Percentiles rank a stretch among this genome's conserved stretches.
phyloP scores from a whole-genome alignment of 1,140 invertebrate species.

The Drosophila pruinosa region DNA sequence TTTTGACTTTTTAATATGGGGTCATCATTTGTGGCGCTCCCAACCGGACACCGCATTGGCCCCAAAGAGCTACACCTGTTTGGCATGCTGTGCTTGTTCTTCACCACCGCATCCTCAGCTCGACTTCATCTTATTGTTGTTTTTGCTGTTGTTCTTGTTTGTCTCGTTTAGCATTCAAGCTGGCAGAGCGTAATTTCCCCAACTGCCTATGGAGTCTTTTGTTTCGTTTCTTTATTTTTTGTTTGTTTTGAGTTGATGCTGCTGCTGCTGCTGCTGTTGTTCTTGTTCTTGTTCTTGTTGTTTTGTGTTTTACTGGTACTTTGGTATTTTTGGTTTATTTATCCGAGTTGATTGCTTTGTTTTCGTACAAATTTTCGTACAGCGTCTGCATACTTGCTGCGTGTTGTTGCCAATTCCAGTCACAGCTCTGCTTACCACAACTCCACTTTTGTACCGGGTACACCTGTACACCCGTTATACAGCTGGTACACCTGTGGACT shows the following conservation, averaged over 20 bases:
- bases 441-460: neutral
- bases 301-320: slow-evolving; percentile 64
- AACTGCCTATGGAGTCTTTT: slow-evolving; percentile 48
- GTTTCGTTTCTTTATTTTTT: slow-evolving; percentile 19
- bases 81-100: neutral
- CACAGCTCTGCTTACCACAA: slow-evolving; percentile 53
- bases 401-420: slow-evolving; percentile 69
- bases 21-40: slow-evolving; percentile 41
- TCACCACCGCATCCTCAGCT: neutral
- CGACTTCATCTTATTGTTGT: neutral
- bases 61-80: slow-evolving; percentile 46
- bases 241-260: slow-evolving; percentile 11
- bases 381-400: slow-evolving; percentile 14
- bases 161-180: slow-evolving; percentile 57
- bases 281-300: slow-evolving; percentile 35
- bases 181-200: slow-evolving; percentile 41
- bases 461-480: slow-evolving; percentile 2
- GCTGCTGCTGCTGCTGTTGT: too few species aligned
- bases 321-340: slow-evolving; percentile 79
- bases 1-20: slow-evolving; percentile 50
- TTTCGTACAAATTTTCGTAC: slow-evolving; percentile 71
- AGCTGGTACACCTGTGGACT: slow-evolving; percentile 2
- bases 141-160: slow-evolving; percentile 14
- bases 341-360: slow-evolving; percentile 78
- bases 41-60: slow-evolving; percentile 10